Base-by-base conservation (phyloP, 1,140 invertebrate species). In the Conopomorpha cramerella region DNA sequence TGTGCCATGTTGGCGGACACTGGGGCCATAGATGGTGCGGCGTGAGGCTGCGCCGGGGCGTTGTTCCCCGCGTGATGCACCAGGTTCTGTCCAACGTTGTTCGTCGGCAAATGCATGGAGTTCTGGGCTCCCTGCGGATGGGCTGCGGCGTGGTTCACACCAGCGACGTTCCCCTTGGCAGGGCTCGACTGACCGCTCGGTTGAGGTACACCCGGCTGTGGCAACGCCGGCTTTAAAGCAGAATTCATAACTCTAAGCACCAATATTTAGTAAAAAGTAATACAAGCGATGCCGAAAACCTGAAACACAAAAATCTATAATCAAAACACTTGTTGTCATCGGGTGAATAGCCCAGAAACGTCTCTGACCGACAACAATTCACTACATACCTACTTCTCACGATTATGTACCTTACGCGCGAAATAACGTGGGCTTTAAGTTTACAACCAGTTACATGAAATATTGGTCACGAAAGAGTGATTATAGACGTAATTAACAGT, bases 201-300 rank as follows among this genome's bases (percentile, higher is more conserved):
- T 52, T 76, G 72, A 38, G 74, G 70, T 34, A 67, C 68, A 38
- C 66, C 72, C 38, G 74, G 56, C 49, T 77, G 61, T 39, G 77
- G 55, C 45, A 81, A 49, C 45, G 72, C 78, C 47, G 80, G 78
- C 62, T 81, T 81, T 60, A 81, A 54, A 54, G 78, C 72, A 58
- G 80, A 79, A 72, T 79, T 81, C 80, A 81, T 81, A 51, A 65
- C n/a, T n/a, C n/a, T n/a, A n/a, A n/a, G n/a, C n/a, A n/a, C n/a
- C n/a, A n/a, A n/a, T n/a, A n/a, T n/a, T n/a, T n/a, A n/a, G n/a
- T n/a, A n/a, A n/a, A n/a, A n/a, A n/a, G n/a, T n/a, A n/a, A n/a
- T n/a, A n/a, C 54, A 61, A 48, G 50, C 51, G 51, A 38, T 29
- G 13, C 17, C 17, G 18, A 8, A 30, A 43, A 63, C 49, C 62